Conservation (phyloP, 1,140 invertebrate genomes). For the Drosophila willistoni region DNA sequence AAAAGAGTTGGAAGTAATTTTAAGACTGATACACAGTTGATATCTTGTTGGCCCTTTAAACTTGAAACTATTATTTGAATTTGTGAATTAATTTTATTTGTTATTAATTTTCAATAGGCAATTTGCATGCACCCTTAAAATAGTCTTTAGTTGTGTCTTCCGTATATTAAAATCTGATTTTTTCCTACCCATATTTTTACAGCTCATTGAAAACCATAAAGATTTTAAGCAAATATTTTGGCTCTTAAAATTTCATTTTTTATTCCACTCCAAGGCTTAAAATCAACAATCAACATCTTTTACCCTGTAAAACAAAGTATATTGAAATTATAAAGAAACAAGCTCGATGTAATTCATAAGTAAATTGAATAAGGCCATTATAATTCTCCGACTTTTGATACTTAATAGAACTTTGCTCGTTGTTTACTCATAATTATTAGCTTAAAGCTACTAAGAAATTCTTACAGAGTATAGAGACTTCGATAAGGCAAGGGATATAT, state of each 20-base stretch:
- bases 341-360: no score
- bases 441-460: neutral
- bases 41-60: no score
- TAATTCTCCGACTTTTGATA: no score
- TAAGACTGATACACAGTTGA: no score
- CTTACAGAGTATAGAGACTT: neutral
- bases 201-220: neutral
- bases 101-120: no score
- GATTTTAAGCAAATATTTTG: constrained; percentile 6
- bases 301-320: neutral
- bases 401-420: no score
- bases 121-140: neutral
- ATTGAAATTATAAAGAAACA: neutral
- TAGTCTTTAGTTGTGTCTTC: neutral
- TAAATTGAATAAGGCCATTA: no score
- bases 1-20: no score
- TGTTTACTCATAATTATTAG: no score
- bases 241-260: constrained; percentile 7
- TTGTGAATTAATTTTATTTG: no score
- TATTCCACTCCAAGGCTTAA: neutral
- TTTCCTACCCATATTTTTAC: neutral
- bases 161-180: neutral
- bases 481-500: neutral
- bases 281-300: neutral
- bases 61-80: no score